Evolutionary conservation across 2,113 vertebrate genomes (phyloP).

Genomic region (Zeus faber): DNA sequence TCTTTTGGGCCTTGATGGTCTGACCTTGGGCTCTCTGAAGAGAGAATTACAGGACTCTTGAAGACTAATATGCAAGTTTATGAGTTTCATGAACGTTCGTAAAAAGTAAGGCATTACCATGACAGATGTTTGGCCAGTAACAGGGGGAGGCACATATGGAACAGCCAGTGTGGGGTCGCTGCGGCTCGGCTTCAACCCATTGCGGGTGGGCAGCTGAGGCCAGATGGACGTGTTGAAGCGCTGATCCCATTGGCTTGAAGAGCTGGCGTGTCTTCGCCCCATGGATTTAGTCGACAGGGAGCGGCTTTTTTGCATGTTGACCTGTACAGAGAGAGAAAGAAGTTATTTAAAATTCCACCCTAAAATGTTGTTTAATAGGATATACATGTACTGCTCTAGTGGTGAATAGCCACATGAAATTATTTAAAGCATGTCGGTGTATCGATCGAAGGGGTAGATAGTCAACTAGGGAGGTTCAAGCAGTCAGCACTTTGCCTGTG

Average conservation of each 20-base stretch:
- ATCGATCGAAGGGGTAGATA: too few relatives aligned
- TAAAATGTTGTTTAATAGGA: too few relatives aligned
- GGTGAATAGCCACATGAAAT: too few relatives aligned
- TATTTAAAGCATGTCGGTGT: too few relatives aligned
- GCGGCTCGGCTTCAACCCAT: slow-evolving; percentile 76
- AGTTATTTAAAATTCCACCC: too few relatives aligned
- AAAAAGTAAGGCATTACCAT: slow-evolving; percentile 36
- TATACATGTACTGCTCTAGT: too few relatives aligned
- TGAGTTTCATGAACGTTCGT: too few relatives aligned
- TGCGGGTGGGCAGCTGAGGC: slow-evolving; percentile 67
- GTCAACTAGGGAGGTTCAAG: too few relatives aligned
- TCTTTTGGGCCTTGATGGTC: slow-evolving; percentile 47
- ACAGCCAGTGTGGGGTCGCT: slow-evolving; percentile 81
- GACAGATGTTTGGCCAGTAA: background rate
- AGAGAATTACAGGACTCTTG: background rate
- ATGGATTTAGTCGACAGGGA: slow-evolving; percentile 23
- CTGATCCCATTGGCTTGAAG: slow-evolving; percentile 79
- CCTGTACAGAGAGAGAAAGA: slow-evolving; percentile 27
- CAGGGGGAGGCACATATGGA: slow-evolving; percentile 18
- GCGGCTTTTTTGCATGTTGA: slow-evolving; percentile 25
- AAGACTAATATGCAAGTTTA: too few relatives aligned
- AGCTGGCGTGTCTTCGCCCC: slow-evolving; percentile 65
- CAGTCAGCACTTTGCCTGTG: too few relatives aligned
- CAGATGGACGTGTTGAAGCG: slow-evolving; percentile 45
- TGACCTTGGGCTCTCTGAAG: slow-evolving; percentile 44